Conservation (phyloP, 2,797 vertebrate species). For the Steatocranus sp. region DNA sequence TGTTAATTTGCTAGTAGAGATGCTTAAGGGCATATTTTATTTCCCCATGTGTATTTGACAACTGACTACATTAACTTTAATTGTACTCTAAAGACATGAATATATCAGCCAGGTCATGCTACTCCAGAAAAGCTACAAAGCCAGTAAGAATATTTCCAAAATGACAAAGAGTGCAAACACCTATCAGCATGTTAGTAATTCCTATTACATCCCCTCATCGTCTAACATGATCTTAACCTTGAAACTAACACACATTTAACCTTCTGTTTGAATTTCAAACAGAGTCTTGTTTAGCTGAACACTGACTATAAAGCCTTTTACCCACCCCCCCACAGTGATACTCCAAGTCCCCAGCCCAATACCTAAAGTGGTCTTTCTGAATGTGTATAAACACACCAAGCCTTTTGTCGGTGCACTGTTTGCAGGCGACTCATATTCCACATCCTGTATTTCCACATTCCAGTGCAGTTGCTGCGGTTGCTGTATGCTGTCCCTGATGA, state of each 20-base stretch:
- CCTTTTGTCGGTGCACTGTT: constrained; percentile 5
- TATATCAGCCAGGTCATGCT: background rate
- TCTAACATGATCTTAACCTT: background rate
- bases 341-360: background rate
- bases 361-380: background rate
- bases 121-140: background rate
- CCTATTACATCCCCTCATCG: background rate
- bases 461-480: constrained; percentile 8
- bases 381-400: background rate
- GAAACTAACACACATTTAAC: background rate
- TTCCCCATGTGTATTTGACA: background rate
- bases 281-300: background rate
- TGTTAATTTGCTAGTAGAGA: background rate
- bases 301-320: background rate
- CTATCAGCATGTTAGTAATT: background rate
- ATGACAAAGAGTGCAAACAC: background rate
- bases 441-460: constrained; percentile 66
- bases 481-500: background rate
- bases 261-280: background rate
- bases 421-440: constrained; percentile 38
- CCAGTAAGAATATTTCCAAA: background rate
- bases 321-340: background rate
- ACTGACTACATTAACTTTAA: background rate
- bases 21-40: background rate
- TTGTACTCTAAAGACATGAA: background rate